Base-by-base conservation (phyloP, 2,797 vertebrate genomes). In the Clarias platycephalus region DNA sequence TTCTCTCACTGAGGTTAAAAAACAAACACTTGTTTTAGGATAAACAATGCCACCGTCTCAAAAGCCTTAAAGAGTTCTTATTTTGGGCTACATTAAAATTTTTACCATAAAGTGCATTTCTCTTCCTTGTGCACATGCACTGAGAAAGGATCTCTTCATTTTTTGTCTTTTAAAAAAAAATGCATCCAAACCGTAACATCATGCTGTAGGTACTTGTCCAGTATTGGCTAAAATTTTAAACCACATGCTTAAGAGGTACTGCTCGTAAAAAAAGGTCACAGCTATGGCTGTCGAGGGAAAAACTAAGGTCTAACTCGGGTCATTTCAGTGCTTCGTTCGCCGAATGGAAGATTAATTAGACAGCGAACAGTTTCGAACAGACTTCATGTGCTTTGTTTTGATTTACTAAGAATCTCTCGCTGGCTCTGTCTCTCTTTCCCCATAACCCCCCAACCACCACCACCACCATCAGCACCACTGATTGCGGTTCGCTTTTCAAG, bases 401-500 rank as follows among this genome's bases (percentile, higher is more conserved):
- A 24, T 77, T 77, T 60, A 37, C 55, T 37, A 15, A 2, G 12
- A 34, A 8, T 70, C 81, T 82, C 70, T 83, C 55, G 18, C 0
- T 44, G 55, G n/a, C 81, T 15, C 49, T 15, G 79, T 85, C 60
- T 55, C 78, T 22, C 37, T 82, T 82, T 55, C 5, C 49, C 71
- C 49, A 28, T 75, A 8, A 28, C 49, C 53, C 53, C 55, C 55
- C 7, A 49, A 49, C 44, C 44, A 49, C 44, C 63, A n/a, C 44
- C 63, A n/a, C 26, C 28, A 24, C 84, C 62, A 80, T 70, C 72
- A 82, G 81, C 72, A 74, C 84, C 68, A 31, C 67, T 85, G 83
- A 89, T 82, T 88, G 87, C 85, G 74, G 85, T 84, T 81, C 87
- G 81, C 88, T 66, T 81, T 88, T 88, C 81, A 87, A 83, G 71